Conservation (phyloP, 2,888 invertebrate genomes). For the Harpagoxenus sublaevis region DNA sequence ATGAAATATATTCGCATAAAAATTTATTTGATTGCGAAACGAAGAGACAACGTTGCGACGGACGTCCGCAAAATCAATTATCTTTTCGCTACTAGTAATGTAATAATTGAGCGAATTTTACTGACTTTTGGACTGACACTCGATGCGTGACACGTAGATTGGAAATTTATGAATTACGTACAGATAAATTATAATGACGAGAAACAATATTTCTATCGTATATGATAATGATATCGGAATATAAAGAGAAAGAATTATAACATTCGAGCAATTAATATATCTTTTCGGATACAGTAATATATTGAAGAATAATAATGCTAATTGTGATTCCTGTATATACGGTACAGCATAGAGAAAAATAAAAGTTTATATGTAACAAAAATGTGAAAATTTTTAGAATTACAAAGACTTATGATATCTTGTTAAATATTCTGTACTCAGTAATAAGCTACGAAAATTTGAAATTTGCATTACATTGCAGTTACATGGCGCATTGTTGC, state of each 20-base stretch:
- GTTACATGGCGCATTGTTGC: background rate
- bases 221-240: background rate
- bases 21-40: conserved; percentile 31
- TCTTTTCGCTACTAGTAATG: conserved; percentile 25
- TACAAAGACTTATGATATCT: background rate
- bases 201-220: background rate
- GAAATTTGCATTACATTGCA: background rate
- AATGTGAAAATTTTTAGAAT: background rate
- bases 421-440: background rate
- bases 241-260: background rate
- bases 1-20: conserved; percentile 17
- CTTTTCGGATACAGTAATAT: background rate
- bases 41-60: background rate
- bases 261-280: background rate
- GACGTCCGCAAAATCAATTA: conserved; percentile 27
- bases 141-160: background rate
- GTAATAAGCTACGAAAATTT: background rate
- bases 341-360: background rate
- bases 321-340: background rate
- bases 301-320: background rate
- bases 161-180: background rate
- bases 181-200: background rate
- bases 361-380: background rate
- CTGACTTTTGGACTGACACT: background rate
- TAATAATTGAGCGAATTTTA: background rate